Percentiles rank a stretch among this genome's conserved stretches.
Evolutionary conservation across 1,140 invertebrate species (phyloP).

Genomic region (Schlechtendalia chinensis): DNA sequence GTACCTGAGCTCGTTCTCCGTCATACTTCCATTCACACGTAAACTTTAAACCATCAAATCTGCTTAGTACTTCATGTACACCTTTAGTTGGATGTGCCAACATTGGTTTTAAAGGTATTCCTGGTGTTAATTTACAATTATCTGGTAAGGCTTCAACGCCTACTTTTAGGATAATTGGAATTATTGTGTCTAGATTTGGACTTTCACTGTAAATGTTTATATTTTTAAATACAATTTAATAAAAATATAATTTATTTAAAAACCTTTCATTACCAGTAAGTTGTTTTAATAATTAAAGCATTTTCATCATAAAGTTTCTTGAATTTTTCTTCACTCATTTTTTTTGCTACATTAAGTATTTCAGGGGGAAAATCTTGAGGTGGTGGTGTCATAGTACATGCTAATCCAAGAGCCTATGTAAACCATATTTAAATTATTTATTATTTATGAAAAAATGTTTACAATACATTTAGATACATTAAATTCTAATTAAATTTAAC

Average conservation of each 20-base stretch:
- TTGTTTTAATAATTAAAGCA: slow-evolving; percentile 82
- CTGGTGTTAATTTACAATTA: slow-evolving; percentile 85
- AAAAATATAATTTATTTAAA: slow-evolving; percentile 26
- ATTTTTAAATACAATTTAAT: slow-evolving; percentile 41
- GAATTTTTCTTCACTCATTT: slow-evolving; percentile 66
- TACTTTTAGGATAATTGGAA: slow-evolving; percentile 76
- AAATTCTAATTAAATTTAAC: neutral
- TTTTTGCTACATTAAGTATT: slow-evolving; percentile 64
- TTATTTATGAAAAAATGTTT: neutral
- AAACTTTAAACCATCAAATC: slow-evolving; percentile 90
- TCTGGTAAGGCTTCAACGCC: slow-evolving; percentile 77
- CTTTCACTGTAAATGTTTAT: slow-evolving; percentile 73
- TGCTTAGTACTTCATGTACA: slow-evolving; percentile 81
- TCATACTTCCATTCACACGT: slow-evolving; percentile 99
- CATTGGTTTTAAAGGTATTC: slow-evolving; percentile 97
- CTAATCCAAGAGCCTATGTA: slow-evolving; percentile 76
- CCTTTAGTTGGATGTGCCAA: slow-evolving; percentile 96
- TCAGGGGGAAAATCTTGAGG: slow-evolving; percentile 67
- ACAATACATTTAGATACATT: neutral
- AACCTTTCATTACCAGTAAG: slow-evolving; percentile 71
- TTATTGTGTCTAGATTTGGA: slow-evolving; percentile 89
- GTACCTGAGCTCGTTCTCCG: slow-evolving; percentile 93
- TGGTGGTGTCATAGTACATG: slow-evolving; percentile 72
- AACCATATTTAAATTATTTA: slow-evolving; percentile 45
- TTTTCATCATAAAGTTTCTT: slow-evolving; percentile 80